Percentiles rank a stretch among this genome's conserved stretches.
Evolutionary conservation across 64 coral and sea anemone species (phyloP).

Genomic region (Exaiptasia diaphana): DNA sequence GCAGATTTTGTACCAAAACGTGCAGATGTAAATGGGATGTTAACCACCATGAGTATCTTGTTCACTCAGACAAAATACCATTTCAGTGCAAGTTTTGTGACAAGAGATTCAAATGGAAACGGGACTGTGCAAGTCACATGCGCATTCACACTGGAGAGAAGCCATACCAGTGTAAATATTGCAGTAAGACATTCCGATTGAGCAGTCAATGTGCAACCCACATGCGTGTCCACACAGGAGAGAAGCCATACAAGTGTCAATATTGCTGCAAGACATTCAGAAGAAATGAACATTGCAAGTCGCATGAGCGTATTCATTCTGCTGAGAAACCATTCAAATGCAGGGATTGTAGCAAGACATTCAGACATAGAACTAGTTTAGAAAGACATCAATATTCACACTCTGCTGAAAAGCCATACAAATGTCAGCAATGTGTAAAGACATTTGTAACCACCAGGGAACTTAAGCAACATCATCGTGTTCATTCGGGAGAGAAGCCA

Average conservation of each 20-base stretch:
- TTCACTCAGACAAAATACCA: not conserved
- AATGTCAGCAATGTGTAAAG: conserved; percentile 25
- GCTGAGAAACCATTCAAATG: conserved; percentile 27
- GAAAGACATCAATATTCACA: not conserved
- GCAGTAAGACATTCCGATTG: not conserved
- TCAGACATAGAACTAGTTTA: not conserved
- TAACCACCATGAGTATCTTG: not conserved
- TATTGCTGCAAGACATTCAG: conserved; percentile 11
- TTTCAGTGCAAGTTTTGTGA: not conserved
- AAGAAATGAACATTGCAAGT: not conserved
- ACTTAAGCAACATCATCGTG: conserved; percentile 10
- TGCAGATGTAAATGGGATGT: too few relatives aligned
- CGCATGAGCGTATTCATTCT: conserved; percentile 20
- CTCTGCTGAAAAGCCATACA: conserved; percentile 34
- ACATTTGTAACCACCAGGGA: conserved; percentile 33
- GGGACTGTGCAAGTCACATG: not conserved
- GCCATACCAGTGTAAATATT: not conserved
- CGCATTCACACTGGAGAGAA: not conserved
- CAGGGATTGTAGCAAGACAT: conserved; percentile 5
- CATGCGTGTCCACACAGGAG: not conserved
- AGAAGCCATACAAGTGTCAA: conserved; percentile 1
- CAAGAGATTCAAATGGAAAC: not conserved
- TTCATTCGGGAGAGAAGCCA: conserved; percentile 51
- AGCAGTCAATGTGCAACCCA: not conserved
- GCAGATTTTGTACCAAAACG: not conserved